These are phyloP conservation scores for Puffinus mauretanicus DNA, from an alignment of 2,113 vertebrate genomes.

Conservation along the genomic window DNA sequence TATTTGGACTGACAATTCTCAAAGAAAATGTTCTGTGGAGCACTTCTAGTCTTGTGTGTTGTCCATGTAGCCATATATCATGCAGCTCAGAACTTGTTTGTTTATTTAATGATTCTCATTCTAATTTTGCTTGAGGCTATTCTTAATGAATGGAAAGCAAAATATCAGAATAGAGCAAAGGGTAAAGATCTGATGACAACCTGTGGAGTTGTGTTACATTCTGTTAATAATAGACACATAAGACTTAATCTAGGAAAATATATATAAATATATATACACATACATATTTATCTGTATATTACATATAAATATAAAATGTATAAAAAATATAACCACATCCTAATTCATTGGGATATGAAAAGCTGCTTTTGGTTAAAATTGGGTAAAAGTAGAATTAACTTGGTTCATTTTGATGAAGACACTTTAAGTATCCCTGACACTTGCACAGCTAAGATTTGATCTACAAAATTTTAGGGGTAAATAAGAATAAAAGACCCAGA, in stretches of 20 bases:
- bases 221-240: conserved; percentile 51
- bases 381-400: neutral
- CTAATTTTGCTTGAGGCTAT: conserved; percentile 60
- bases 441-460: neutral
- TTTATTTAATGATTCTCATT: conserved; percentile 58
- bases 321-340: neutral
- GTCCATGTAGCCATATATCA: neutral
- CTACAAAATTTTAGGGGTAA: neutral
- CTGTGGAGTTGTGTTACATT: conserved; percentile 16
- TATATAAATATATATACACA: neutral
- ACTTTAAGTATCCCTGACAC: neutral
- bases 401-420: neutral
- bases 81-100: conserved; percentile 39
- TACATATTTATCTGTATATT: too few relatives aligned
- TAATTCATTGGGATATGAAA: neutral
- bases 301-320: too few relatives aligned
- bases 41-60: neutral
- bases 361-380: neutral
- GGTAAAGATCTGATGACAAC: conserved; percentile 66
- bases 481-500: neutral
- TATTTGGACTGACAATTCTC: neutral
- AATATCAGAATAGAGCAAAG: conserved; percentile 58
- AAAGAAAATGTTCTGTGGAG: neutral
- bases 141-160: conserved; percentile 70
- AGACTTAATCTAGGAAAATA: neutral